Conservation (phyloP, 2,797 vertebrate species). For the Vultur gryphus region DNA sequence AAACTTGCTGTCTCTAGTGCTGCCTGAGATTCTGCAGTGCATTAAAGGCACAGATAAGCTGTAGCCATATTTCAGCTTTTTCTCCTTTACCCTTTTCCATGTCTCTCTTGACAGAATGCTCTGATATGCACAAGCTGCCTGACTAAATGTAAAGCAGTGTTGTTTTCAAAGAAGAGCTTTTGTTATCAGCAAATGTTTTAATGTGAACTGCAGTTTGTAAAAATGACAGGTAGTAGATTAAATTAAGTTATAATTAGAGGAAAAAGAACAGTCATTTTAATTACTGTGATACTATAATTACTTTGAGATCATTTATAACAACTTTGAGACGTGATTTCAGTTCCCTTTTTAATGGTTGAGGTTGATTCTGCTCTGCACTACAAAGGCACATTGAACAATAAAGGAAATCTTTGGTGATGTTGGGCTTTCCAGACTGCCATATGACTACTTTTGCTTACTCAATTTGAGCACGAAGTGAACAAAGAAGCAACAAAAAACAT, state of each 20-base stretch:
- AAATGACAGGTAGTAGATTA: constrained; percentile 38
- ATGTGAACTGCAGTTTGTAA: constrained; percentile 35
- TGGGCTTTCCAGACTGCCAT: constrained; percentile 23
- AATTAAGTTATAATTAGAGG: constrained; percentile 51
- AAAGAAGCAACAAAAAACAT: constrained; percentile 27
- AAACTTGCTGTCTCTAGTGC: constrained; percentile 96
- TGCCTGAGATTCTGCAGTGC: constrained; percentile 72
- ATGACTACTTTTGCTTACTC: constrained; percentile 29
- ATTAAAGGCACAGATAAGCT: constrained; percentile 20
- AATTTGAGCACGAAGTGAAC: constrained; percentile 45
- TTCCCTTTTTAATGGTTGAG: constrained; percentile 46
- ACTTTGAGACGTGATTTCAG: constrained; percentile 36
- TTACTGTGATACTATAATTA: constrained; percentile 55
- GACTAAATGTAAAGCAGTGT: constrained; percentile 32
- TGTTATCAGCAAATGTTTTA: constrained; percentile 11
- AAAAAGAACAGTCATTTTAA: constrained; percentile 50
- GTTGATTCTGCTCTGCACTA: constrained; percentile 40
- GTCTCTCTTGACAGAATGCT: constrained; percentile 42
- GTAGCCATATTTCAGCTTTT: constrained; percentile 45
- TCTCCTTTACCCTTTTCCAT: constrained; percentile 6
- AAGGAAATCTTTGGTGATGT: constrained; percentile 47
- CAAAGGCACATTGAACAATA: constrained; percentile 28
- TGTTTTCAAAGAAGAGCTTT: constrained; percentile 27
- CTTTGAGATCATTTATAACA: constrained; percentile 26
- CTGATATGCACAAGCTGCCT: constrained; percentile 62